These are phyloP conservation scores for Euplexia lucipara DNA, from an alignment of 2,888 invertebrate species.

Conservation along the genomic window DNA sequence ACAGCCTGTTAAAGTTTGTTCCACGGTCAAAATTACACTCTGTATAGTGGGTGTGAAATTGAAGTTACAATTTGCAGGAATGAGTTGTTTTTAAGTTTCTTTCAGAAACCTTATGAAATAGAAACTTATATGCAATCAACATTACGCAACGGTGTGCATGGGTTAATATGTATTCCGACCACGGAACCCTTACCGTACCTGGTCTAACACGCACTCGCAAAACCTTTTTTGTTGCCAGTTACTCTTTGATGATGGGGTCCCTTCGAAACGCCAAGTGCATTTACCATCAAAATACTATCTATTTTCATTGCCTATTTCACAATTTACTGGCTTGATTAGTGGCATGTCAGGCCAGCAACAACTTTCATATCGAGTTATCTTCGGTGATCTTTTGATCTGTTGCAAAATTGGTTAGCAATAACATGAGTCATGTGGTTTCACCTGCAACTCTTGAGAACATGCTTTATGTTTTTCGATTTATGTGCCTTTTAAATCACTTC, in stretches of 20 bases:
- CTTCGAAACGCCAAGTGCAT: conserved; percentile 20
- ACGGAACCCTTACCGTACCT: too few species aligned
- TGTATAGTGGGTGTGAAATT: too few species aligned
- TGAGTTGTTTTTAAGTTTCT: too few species aligned
- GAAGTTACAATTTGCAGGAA: too few species aligned
- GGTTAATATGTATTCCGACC: too few species aligned
- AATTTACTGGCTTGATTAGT: conserved; percentile 32
- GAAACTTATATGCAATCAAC: too few species aligned
- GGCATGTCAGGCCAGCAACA: conserved; percentile 37
- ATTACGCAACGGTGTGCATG: too few species aligned
- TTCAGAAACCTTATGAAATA: too few species aligned
- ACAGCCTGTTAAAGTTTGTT: too few species aligned
- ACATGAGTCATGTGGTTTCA: conserved; percentile 55
- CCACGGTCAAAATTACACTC: too few species aligned
- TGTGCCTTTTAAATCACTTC: conserved; percentile 43
- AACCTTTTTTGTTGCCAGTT: conserved; percentile 5
- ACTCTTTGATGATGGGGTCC: neutral
- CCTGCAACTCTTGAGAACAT: conserved; percentile 31
- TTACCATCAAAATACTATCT: conserved; percentile 37
- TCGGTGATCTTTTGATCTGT: conserved; percentile 54
- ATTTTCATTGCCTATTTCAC: conserved; percentile 37
- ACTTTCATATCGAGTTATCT: conserved; percentile 60
- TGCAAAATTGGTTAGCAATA: conserved; percentile 59
- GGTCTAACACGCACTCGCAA: too few species aligned
- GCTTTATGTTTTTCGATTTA: conserved; percentile 52